A percentile compares a stretch with the other conserved stretches of the same genome.
Conservation (phyloP, 2,113 vertebrate species). For the Daphoenositta chrysoptera region DNA sequence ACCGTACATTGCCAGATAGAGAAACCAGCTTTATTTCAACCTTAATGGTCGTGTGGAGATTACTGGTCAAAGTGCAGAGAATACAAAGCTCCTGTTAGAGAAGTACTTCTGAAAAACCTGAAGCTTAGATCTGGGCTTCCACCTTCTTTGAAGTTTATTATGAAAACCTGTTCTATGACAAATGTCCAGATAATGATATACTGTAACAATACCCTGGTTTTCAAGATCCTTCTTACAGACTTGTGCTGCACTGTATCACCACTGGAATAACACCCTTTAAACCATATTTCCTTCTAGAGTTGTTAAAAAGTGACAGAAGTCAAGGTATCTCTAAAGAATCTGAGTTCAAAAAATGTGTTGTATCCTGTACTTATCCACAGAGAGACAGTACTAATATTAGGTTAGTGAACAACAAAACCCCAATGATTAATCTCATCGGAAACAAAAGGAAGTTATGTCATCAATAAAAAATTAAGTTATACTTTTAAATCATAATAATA, state of each 20-base stretch:
- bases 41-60: slow-evolving; percentile 39
- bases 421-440: neutral
- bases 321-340: neutral
- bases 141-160: slow-evolving; percentile 57
- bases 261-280: slow-evolving; percentile 16
- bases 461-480: neutral
- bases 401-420: neutral
- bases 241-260: neutral
- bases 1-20: neutral
- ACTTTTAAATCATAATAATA: neutral
- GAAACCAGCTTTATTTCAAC: slow-evolving; percentile 44
- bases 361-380: neutral
- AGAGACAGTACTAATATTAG: neutral
- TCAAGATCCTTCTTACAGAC: slow-evolving; percentile 5
- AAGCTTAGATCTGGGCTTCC: slow-evolving; percentile 56
- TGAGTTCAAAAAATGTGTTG: neutral
- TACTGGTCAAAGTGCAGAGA: slow-evolving; percentile 58
- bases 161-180: slow-evolving; percentile 57
- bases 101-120: slow-evolving; percentile 45
- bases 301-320: slow-evolving; percentile 24
- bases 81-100: slow-evolving; percentile 56
- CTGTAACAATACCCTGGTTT: slow-evolving; percentile 39
- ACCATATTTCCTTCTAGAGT: slow-evolving; percentile 7
- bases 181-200: slow-evolving; percentile 59
- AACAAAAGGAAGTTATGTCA: neutral